Percentiles rank a stretch among this genome's conserved stretches.
These are phyloP conservation scores for Portevinia maculata DNA, from an alignment of 2,888 invertebrate genomes.

Conservation along the genomic window DNA sequence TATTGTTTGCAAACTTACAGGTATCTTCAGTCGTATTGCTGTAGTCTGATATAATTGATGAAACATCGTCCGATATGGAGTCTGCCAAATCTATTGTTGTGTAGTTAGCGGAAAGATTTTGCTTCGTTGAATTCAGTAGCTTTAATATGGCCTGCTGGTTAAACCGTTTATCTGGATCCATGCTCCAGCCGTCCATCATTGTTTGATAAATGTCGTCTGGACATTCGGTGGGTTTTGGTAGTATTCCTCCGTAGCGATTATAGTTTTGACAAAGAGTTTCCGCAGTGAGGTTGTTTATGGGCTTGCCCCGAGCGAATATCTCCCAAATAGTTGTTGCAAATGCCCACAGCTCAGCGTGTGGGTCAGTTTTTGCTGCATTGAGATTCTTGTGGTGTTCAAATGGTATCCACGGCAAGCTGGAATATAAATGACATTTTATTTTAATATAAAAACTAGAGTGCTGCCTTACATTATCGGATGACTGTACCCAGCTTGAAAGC, in stretches of 20 bases:
- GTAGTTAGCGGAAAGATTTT: slow-evolving; percentile 75
- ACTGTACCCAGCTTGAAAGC: too few species aligned
- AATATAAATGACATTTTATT: background rate
- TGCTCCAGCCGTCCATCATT: slow-evolving; percentile 92
- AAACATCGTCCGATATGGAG: slow-evolving; percentile 64
- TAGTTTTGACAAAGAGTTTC: slow-evolving; percentile 76
- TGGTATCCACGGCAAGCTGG: slow-evolving; percentile 94
- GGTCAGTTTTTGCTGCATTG: slow-evolving; percentile 86
- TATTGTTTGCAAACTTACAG: slow-evolving; percentile 39
- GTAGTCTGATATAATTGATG: slow-evolving; percentile 66
- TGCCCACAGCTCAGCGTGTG: slow-evolving; percentile 94
- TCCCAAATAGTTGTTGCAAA: slow-evolving; percentile 96
- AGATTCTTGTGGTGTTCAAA: slow-evolving; percentile 90
- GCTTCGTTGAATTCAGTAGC: slow-evolving; percentile 78
- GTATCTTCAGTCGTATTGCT: slow-evolving; percentile 64
- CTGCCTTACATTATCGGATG: too few species aligned
- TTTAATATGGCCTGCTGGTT: slow-evolving; percentile 91
- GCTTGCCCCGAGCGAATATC: slow-evolving; percentile 91
- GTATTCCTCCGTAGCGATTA: slow-evolving; percentile 84
- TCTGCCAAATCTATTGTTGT: slow-evolving; percentile 60
- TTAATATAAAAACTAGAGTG: too few species aligned
- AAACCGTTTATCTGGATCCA: slow-evolving; percentile 87
- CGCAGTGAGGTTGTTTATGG: slow-evolving; percentile 79
- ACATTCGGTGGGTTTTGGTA: slow-evolving; percentile 88
- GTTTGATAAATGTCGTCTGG: slow-evolving; percentile 89